Conservation (phyloP, 2,113 vertebrate genomes). For the Cavia aperea region DNA sequence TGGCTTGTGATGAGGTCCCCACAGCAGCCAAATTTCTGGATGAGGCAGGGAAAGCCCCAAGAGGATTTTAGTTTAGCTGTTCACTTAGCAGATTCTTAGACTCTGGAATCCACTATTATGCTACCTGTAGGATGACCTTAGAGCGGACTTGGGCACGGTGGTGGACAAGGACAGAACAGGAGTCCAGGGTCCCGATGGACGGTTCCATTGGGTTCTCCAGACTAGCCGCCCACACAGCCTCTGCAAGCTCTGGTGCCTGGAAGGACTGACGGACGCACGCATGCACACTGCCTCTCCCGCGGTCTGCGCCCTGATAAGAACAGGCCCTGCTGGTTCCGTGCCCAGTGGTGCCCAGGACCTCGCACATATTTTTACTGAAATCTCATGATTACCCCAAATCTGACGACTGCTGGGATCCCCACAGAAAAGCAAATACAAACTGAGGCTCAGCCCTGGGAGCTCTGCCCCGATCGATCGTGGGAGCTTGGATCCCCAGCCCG, state of each 20-base stretch:
- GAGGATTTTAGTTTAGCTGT: background rate
- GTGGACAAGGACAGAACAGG: background rate
- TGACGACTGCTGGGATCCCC: background rate
- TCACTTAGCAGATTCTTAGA: background rate
- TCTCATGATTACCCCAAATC: background rate
- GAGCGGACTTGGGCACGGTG: background rate
- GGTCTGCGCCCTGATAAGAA: too few relatives aligned
- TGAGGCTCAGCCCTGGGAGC: background rate
- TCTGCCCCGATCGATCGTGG: fast-evolving
- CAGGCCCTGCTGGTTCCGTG: background rate
- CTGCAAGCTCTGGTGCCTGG: background rate
- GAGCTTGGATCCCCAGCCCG: fast-evolving
- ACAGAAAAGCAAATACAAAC: background rate
- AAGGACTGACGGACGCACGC: background rate
- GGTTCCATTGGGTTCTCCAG: background rate
- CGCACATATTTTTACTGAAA: background rate
- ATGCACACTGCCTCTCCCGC: too few relatives aligned
- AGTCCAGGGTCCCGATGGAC: background rate
- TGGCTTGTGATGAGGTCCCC: background rate
- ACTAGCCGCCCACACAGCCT: background rate
- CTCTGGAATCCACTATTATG: background rate
- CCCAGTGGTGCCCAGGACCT: background rate
- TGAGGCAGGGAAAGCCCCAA: too few relatives aligned
- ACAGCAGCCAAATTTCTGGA: background rate
- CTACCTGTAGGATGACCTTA: background rate